Evolutionary conservation across 2,888 invertebrate genomes (phyloP), one percentile per base, ranked within the genome.

Genomic region (Eristalinus aeneus): DNA sequence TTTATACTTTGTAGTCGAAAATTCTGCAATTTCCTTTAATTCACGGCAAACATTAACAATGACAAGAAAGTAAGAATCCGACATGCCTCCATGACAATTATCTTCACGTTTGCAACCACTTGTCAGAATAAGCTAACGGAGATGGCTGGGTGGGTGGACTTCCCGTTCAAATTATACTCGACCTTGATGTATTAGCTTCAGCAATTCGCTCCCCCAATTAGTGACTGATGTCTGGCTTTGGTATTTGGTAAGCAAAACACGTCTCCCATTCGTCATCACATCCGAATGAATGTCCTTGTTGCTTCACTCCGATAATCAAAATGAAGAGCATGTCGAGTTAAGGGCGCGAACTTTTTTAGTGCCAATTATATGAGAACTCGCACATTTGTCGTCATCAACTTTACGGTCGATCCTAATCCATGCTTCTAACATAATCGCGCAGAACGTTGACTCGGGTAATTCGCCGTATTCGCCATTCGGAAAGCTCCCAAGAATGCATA

Each of bases 351-450:
- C 46, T 46, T 46, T 39, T 46, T 46, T 46, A 46, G 46, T 46
- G 46, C 46, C 46, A 46, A 46, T 46, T 16, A 46, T 46, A 16
- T 46, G 16, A n/a, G 46, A 16, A 16, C 46, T 16, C 46, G 46
- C 46, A 46, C 46, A 46, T 46, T 46, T 46, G 46, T 16, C 46
- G 16, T 46, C 46, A 46, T 46, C 46, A 46, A 46, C 46, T 46
- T 46, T 46, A 46, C 16, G 46, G 46, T 46, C 46, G 16, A 46
- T 46, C 46, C 46, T 46, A 46, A 46, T 46, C 16, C 46, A 5
- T 16, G 46, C 46, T 46, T n/a, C 46, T 53, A 73, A 74, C 53
- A 46, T 69, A 81, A 64, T 69, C 39, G 64, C 64, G n/a, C 36
- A 12, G 61, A 31, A 11, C 54, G 22, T 58, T 68, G 64, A 10